Base-by-base conservation (phyloP, 2,797 vertebrate genomes). In the Coregonus ussuriensis region DNA sequence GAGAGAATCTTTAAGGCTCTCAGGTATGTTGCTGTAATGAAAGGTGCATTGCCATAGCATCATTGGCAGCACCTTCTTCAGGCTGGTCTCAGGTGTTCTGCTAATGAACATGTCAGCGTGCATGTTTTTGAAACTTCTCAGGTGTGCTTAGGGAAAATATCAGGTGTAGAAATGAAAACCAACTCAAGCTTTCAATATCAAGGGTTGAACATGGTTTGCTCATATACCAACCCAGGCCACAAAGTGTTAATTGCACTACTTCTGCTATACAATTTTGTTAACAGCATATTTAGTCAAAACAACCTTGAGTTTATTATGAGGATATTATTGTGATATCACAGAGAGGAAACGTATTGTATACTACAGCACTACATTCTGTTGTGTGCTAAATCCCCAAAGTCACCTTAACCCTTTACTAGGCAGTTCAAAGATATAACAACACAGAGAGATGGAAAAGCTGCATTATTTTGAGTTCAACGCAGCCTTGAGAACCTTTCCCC, bases 381-480 rank as follows among this genome's bases (percentile, higher is more conserved):
- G 53, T 21, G 2, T 29, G 68, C 71, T 59, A 79, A 81, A 84
- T 83, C 76, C 86, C 80, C 71, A 5, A 84, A 85, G 84, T 84
- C 84, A 85, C 86, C 88, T 82, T 85, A 87, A 84, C 82, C 80
- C 83, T 85, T 81, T 85, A 11, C 84, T 88, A 77, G 84, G 79
- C 77, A 70, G 59, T 74, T 53, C 51, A 73, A 77, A 71, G 69
- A 75, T 72, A 77, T 77, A 76, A 82, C 33, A 76, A 82, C 33
- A 76, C 11, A 87, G 11, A 35, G 25, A 25, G 75, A 82, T 76
- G 52, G 79, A 82, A 80, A 84, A 80, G 81, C 85, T 78, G 25
- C 54, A 78, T 84, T 78, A 84, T 87, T 83, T 73, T 53, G 75
- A 84, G 81, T 87, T 91, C 85, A 90, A 91, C 90, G 86, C 77